Evolutionary conservation across 30 jellyfish, hydroid and myxozoan species (phyloP).

Genomic region (Catostylus mosaicus): DNA sequence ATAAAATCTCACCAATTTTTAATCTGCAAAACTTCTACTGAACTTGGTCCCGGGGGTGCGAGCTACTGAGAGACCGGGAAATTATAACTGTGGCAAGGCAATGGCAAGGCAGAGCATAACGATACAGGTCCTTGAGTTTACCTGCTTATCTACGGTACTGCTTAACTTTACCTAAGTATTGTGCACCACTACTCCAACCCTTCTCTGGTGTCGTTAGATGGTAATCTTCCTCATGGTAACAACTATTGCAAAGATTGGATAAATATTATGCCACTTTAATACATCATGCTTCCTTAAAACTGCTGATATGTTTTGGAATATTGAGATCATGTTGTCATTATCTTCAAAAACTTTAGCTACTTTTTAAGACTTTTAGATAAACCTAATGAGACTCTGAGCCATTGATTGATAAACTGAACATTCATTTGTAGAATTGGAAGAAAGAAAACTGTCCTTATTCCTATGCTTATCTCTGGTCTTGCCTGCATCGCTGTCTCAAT

Average conservation of each 20-base stretch:
- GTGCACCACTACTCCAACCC: too few relatives aligned
- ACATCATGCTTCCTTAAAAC: background rate
- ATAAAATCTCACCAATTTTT: background rate
- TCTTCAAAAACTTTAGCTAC: background rate
- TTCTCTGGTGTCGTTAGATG: too few relatives aligned
- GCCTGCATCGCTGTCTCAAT: conserved; percentile 74
- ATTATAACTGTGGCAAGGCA: background rate
- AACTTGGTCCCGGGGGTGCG: background rate
- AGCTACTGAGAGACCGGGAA: background rate
- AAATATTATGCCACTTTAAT: too few relatives aligned
- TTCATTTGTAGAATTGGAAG: conserved; percentile 69
- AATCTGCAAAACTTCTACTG: background rate
- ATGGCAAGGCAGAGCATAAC: background rate
- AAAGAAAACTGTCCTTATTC: conserved; percentile 63
- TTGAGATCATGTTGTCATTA: background rate
- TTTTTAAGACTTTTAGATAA: background rate
- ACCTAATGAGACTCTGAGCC: background rate
- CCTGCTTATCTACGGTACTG: too few relatives aligned
- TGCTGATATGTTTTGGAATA: background rate
- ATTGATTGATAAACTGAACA: too few relatives aligned
- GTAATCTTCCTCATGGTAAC: too few relatives aligned
- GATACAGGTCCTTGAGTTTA: too few relatives aligned
- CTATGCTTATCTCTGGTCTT: conserved; percentile 74
- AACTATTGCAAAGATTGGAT: too few relatives aligned
- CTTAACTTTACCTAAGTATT: too few relatives aligned